Conservation (phyloP, 2,888 invertebrate species). For the Spisula subtruncata region DNA sequence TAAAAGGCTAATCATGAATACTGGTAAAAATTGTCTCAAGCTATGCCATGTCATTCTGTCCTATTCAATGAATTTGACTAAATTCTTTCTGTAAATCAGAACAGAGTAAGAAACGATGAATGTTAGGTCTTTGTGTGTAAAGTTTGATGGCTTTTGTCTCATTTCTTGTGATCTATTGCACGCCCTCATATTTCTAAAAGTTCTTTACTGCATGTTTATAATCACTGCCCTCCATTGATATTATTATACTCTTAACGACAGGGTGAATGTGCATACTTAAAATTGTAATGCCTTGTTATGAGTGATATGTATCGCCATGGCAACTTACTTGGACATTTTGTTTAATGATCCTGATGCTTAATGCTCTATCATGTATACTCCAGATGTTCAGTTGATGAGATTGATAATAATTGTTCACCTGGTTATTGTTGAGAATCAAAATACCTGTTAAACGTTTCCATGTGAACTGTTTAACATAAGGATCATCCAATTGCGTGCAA, state of each 20-base stretch:
- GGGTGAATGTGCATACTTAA: background rate
- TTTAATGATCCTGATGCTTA: background rate
- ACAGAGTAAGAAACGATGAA: background rate
- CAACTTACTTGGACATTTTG: background rate
- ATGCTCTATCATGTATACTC: background rate
- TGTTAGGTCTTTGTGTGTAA: background rate
- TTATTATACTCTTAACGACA: background rate
- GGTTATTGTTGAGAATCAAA: no score
- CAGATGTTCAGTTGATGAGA: background rate
- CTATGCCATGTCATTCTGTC: slow-evolving; percentile 11
- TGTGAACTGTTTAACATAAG: no score
- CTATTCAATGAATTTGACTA: background rate
- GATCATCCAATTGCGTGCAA: no score
- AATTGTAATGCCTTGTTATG: background rate
- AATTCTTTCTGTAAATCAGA: background rate
- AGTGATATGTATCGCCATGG: background rate
- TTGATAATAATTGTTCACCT: no score
- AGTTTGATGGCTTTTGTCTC: background rate
- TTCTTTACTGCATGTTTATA: background rate
- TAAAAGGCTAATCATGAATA: no score
- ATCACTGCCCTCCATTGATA: slow-evolving; percentile 1
- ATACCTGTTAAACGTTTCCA: no score
- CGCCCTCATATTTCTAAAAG: background rate
- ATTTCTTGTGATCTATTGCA: background rate
- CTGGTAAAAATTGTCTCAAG: no score